A percentile compares a stretch with the other conserved stretches of the same genome.
These are phyloP conservation scores for Coturnix japonica DNA, from an alignment of 2,113 vertebrate genomes.

Conservation along the genomic window DNA sequence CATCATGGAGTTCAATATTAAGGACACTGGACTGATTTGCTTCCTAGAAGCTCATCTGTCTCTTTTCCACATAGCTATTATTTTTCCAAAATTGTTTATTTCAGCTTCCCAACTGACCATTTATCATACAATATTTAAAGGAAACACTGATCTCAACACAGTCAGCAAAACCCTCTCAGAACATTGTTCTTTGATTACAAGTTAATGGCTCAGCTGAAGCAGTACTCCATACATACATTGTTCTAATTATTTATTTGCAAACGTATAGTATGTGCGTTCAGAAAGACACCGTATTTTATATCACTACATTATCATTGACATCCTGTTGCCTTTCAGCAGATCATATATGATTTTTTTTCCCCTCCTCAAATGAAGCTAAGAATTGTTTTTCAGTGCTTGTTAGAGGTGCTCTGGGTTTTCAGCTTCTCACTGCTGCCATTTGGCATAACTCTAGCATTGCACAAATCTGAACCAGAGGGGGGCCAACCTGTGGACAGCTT, in stretches of 20 bases:
- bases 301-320: background rate
- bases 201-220: background rate
- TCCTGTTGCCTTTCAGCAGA: background rate
- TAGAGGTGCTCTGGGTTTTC: background rate
- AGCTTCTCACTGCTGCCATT: background rate
- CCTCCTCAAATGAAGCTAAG: background rate
- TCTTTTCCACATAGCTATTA: background rate
- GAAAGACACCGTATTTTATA: background rate
- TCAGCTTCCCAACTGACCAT: background rate
- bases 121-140: background rate
- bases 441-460: background rate
- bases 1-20: background rate
- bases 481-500: background rate
- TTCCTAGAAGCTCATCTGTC: background rate
- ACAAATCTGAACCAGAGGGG: background rate
- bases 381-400: background rate
- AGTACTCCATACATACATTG: background rate
- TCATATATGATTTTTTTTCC: background rate
- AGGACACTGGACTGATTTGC: background rate
- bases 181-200: background rate
- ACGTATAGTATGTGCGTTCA: background rate
- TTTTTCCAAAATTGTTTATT: background rate
- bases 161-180: background rate
- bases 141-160: background rate
- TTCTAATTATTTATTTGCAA: constrained; percentile 7